Conservation (phyloP, 92 coral and sea anemone genomes). For the Virgularia gustaviana region DNA sequence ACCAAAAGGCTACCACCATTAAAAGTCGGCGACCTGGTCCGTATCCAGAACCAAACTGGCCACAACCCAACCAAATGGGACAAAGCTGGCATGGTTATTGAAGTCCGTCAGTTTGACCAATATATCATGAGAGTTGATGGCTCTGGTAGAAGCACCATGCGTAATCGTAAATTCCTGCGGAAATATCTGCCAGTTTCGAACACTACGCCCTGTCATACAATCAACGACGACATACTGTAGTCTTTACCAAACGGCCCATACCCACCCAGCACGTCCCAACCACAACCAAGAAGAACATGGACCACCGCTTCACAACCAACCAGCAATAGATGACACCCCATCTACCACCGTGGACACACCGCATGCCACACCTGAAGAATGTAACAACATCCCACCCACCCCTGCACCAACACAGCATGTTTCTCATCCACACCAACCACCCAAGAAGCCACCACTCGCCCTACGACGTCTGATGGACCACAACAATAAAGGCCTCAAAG, state of each 20-base stretch:
- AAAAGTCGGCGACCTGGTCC: constrained; percentile 37
- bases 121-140: constrained; percentile 41
- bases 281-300: background rate
- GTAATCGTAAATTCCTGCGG: constrained; percentile 44
- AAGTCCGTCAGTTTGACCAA: constrained; percentile 54
- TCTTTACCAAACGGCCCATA: background rate
- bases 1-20: constrained; percentile 46
- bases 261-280: background rate
- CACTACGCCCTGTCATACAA: constrained; percentile 34
- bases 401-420: too few relatives aligned
- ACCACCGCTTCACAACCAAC: background rate
- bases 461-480: too few relatives aligned
- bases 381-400: too few relatives aligned
- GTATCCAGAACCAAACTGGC: constrained; percentile 48
- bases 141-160: constrained; percentile 48
- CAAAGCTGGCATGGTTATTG: constrained; percentile 39
- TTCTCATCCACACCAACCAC: too few relatives aligned
- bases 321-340: too few relatives aligned
- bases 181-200: constrained; percentile 34
- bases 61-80: constrained; percentile 54
- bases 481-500: too few relatives aligned
- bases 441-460: too few relatives aligned
- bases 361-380: too few relatives aligned
- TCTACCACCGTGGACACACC: too few relatives aligned
- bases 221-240: constrained; percentile 41